A percentile compares a stretch with the other conserved stretches of the same genome.
phyloP scores from a whole-genome alignment of 37 sponge, comb jelly and placozoan species.

The Diacarnus erythraeanus region DNA sequence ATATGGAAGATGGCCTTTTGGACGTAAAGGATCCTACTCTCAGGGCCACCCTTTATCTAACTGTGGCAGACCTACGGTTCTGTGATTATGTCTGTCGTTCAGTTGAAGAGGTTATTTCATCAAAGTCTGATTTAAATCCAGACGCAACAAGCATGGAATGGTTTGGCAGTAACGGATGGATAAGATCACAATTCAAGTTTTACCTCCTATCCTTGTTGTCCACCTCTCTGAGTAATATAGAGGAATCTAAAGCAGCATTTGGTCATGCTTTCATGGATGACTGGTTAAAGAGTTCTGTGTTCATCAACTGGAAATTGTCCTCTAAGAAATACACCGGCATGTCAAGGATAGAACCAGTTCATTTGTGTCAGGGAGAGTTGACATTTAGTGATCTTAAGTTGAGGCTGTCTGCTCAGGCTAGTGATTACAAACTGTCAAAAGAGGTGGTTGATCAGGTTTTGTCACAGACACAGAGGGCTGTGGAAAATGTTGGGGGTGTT shows the following conservation, averaged over 20 bases:
- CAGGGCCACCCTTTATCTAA: slow-evolving; percentile 29
- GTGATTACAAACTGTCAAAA: slow-evolving; percentile 45
- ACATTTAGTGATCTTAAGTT: slow-evolving; percentile 43
- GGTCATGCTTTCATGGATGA: slow-evolving; percentile 38
- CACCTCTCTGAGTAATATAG: slow-evolving; percentile 8
- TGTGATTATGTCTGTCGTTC: slow-evolving; percentile 18
- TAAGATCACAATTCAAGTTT: slow-evolving; percentile 57
- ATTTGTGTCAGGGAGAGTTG: slow-evolving; percentile 46
- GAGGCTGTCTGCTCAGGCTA: slow-evolving; percentile 47
- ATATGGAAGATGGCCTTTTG: slow-evolving; percentile 37
- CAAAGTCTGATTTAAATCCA: not conserved
- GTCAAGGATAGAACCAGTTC: slow-evolving; percentile 12
- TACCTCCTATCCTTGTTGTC: slow-evolving; percentile 58
- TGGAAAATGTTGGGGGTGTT: slow-evolving; percentile 1
- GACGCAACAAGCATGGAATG: slow-evolving; percentile 6
- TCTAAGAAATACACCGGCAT: not conserved
- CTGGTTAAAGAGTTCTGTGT: slow-evolving; percentile 27
- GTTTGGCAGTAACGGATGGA: slow-evolving; percentile 80
- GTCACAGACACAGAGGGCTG: slow-evolving; percentile 20
- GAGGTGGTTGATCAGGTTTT: slow-evolving; percentile 26
- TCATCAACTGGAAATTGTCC: slow-evolving; percentile 12
- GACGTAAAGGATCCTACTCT: slow-evolving; percentile 16
- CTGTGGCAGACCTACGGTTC: slow-evolving; percentile 76
- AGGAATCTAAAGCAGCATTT: slow-evolving; percentile 38
- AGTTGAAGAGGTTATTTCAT: not conserved